Evolutionary conservation across 2,888 invertebrate genomes (phyloP).

Genomic region (Diadromus collaris): DNA sequence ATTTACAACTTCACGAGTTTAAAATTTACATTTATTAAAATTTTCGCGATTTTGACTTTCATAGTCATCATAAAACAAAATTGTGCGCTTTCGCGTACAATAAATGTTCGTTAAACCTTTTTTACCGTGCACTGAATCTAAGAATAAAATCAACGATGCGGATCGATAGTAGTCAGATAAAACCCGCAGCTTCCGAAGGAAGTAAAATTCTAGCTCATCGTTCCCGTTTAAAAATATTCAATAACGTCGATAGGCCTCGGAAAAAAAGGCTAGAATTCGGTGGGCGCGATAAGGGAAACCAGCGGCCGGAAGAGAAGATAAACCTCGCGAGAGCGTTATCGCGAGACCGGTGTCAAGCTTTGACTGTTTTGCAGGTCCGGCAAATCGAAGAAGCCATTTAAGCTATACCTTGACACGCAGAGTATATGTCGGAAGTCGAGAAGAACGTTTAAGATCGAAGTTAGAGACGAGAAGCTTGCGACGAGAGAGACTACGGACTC

Average conservation of each 20-base stretch:
- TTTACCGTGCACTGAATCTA: too few relatives aligned
- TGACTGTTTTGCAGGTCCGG: conserved; percentile 78
- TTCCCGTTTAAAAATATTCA: not conserved
- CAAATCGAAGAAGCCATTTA: conserved; percentile 72
- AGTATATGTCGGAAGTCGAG: conserved; percentile 69
- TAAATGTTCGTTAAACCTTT: too few relatives aligned
- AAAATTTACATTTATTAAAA: too few relatives aligned
- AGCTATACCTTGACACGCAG: conserved; percentile 71
- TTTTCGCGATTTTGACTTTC: too few relatives aligned
- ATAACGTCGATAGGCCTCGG: not conserved
- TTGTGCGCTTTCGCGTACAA: too few relatives aligned
- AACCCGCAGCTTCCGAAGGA: not conserved
- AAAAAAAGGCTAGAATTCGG: not conserved
- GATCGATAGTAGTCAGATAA: not conserved
- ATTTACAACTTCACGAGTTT: too few relatives aligned
- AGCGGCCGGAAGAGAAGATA: conserved; percentile 15
- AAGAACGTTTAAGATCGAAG: conserved; percentile 30
- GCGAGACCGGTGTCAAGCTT: conserved; percentile 73
- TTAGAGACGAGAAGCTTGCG: conserved; percentile 9
- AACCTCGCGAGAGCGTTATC: not conserved
- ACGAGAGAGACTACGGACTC: conserved; percentile 61
- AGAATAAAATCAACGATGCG: not conserved
- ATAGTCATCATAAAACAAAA: too few relatives aligned
- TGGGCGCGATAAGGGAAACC: not conserved
- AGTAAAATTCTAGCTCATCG: not conserved